Conservation (phyloP, 2,888 invertebrate species). For the Ennomos fuscantarius region DNA sequence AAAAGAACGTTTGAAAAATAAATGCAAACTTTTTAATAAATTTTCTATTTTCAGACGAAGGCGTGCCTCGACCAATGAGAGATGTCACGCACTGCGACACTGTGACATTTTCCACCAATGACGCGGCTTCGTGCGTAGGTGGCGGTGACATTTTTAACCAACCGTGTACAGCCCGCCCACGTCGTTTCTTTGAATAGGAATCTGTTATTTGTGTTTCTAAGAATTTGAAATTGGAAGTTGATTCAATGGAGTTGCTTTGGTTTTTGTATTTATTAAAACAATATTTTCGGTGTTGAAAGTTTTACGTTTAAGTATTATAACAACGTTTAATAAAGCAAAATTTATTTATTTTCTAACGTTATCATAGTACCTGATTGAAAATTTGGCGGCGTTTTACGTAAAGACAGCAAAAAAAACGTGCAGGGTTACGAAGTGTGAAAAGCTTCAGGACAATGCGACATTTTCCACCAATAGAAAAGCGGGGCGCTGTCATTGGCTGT, state of each 20-base stretch:
- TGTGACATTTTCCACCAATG: slow-evolving; percentile 80
- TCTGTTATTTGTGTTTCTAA: not conserved
- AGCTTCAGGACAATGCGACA: slow-evolving; percentile 48
- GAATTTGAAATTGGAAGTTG: not conserved
- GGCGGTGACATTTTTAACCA: slow-evolving; percentile 77
- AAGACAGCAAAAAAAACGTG: not conserved
- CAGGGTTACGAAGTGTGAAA: not conserved
- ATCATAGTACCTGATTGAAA: no score
- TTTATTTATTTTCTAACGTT: no score
- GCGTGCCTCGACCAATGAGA: slow-evolving; percentile 73
- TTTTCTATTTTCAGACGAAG: slow-evolving; percentile 43
- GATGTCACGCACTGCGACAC: slow-evolving; percentile 77
- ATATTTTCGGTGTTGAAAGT: not conserved
- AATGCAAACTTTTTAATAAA: slow-evolving; percentile 20
- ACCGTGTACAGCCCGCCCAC: slow-evolving; percentile 64
- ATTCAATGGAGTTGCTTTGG: not conserved
- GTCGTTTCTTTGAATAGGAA: slow-evolving; percentile 28
- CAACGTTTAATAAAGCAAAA: no score
- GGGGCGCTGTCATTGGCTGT: slow-evolving; percentile 61
- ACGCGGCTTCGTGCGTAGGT: slow-evolving; percentile 51
- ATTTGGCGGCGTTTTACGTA: no score
- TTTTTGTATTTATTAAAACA: not conserved
- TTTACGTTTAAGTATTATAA: not conserved
- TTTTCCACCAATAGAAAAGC: slow-evolving; percentile 60
- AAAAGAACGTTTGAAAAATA: not conserved